Base-by-base conservation (phyloP, 2,113 vertebrate genomes). In the Mellivora capensis region DNA sequence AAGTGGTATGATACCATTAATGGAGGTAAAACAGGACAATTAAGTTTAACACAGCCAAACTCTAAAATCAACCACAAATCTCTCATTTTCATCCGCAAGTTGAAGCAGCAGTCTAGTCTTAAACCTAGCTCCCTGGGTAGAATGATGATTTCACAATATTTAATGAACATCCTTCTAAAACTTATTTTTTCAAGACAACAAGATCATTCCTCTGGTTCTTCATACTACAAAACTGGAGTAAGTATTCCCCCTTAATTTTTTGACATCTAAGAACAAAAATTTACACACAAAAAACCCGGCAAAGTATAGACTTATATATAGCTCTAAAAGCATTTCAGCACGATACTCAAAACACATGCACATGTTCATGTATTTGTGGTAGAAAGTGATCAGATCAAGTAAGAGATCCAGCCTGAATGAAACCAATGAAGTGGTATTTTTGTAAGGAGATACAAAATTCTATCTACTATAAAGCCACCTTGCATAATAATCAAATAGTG, bases 141-240 rank as follows among this genome's bases (percentile, higher is more conserved):
- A 93, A 94, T 76, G 67, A 79, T 69, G 94, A 49, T 74, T 96
- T 93, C 72, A 94, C 69, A 94, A n/a, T 98, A 98, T 96, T 94
- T 97, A 96, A 87, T 93, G 52, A 96, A 97, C 84, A 97, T 82
- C 76, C 95, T 97, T 93, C 91, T 76, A 82, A 84, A 87, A 98
- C 54, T 94, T 96, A 95, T 87, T 92, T 97, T 97, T 86, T 97
- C 88, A 96, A 39, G 90, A 97, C 91, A 98, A 82, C 72, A 96
- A 98, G 84, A 97, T 88, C 64, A 97, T 72, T 96, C 88, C 29
- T 77, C 96, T 97, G 84, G 96, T 91, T 89, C 86, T 97, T 97
- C 96, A 94, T 93, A 96, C 90, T 96, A 93, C 23, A 94, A 96
- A 98, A 96, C 2, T 79, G 20, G 49, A 72, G 6, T 97, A 98